Evolutionary conservation across 2,113 vertebrate species (phyloP), one percentile per base, ranked within the genome.

Genomic region (Nannobrachium achirus): DNA sequence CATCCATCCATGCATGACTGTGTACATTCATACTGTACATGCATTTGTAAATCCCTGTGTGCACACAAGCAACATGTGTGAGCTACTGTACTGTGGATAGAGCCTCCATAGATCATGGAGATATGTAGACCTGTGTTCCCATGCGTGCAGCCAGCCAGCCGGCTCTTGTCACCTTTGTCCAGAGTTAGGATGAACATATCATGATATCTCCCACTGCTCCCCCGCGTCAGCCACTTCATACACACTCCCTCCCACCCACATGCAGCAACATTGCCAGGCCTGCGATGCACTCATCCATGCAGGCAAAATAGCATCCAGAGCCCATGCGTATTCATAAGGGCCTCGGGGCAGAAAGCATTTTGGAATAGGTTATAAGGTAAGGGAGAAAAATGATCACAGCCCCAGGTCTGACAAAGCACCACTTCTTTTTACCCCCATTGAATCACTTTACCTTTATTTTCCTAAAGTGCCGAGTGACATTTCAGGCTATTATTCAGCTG

Each of bases 401-500:
- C 8, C 39, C 9, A 13, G 57, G n/a, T 52, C 50, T 39, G 13
- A 16, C 61, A 42, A 45, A 49, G 39, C 2, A 55, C 60, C 62
- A 14, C 66, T 63, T 49, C 51, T 57, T 33, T 33, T 0, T 33
- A 33, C 2, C 25, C 11, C 61, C 63, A 61, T 79, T 75, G 55
- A 84, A 66, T 68, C 45, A 66, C 48, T 84, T 85, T 74, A 69
- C 51, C 52, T 73, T 73, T 49, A 75, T 79, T 80, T 71, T 20
- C 10, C 60, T 71, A 72, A 65, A 59, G 62, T 33, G 44, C 19
- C 70, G 52, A 76, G 82, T 79, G 75, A 73, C 70, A 51, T 10
- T 53, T 66, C 62, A 63, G 56, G 73, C 45, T 38, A 75, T 88
- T 70, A 78, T 85, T 83, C 73, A 81, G 62, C 78, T 5, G 69